These are phyloP conservation scores for Stramonita haemastoma DNA, from an alignment of 2,888 invertebrate genomes.

Conservation along the genomic window DNA sequence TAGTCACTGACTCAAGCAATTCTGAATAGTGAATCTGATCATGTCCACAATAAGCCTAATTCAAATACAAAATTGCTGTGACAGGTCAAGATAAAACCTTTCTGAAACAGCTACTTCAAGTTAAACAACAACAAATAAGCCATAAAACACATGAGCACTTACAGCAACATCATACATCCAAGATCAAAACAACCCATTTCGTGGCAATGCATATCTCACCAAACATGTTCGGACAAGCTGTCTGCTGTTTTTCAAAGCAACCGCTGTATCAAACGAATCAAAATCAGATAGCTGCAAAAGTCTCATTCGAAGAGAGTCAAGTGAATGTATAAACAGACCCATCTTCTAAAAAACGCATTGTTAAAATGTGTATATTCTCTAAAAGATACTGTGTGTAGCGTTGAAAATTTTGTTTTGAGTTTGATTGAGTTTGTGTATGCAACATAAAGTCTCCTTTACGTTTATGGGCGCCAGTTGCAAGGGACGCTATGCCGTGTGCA, in stretches of 20 bases:
- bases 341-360: no score
- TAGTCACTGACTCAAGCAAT: no score
- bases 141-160: no score
- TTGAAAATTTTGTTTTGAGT: background rate
- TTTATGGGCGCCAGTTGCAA: constrained; percentile 28
- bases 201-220: background rate
- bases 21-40: no score
- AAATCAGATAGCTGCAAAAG: background rate
- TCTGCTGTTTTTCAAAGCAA: constrained; percentile 19
- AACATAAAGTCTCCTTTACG: constrained; percentile 22
- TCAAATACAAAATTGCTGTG: no score
- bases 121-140: no score
- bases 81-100: no score
- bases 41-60: no score
- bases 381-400: no score
- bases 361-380: no score
- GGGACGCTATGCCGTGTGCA: constrained; percentile 3
- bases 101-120: no score
- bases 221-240: constrained; percentile 37
- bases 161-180: background rate
- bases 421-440: constrained; percentile 1
- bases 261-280: background rate
- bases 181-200: background rate
- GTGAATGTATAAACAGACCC: background rate
- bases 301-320: background rate